phyloP scores from a whole-genome alignment of 2,888 invertebrate genomes.

The Aphidoletes aphidimyza region DNA sequence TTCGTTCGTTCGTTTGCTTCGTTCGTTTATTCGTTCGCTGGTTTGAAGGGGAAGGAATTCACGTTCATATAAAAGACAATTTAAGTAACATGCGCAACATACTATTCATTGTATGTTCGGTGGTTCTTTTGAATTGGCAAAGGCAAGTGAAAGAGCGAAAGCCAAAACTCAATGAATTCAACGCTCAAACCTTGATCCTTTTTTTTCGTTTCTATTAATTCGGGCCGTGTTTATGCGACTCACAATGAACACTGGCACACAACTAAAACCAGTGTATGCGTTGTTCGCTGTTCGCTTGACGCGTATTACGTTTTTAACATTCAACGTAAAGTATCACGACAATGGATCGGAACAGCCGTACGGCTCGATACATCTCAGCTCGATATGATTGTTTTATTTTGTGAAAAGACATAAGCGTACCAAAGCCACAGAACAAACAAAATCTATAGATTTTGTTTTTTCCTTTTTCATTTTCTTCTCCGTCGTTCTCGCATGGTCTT shows the following conservation, averaged over 20 bases:
- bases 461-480: too few species aligned
- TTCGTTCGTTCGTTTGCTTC: too few species aligned
- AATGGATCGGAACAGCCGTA: not conserved
- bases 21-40: too few species aligned
- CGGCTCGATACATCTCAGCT: not conserved
- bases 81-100: not conserved
- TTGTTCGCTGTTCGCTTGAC: too few species aligned
- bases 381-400: not conserved
- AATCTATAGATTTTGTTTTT: not conserved
- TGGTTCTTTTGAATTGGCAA: not conserved
- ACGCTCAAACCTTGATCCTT: not conserved
- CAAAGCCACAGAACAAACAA: slow-evolving; percentile 16
- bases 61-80: not conserved
- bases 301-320: slow-evolving; percentile 35
- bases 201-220: slow-evolving; percentile 1
- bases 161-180: not conserved
- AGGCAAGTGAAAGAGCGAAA: not conserved
- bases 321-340: not conserved
- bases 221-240: not conserved
- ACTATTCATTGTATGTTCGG: not conserved
- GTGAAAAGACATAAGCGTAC: not conserved
- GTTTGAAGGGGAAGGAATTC: too few species aligned
- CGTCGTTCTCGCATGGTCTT: too few species aligned
- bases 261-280: not conserved
- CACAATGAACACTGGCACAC: slow-evolving; percentile 6